Evolutionary conservation across 2,888 invertebrate genomes (phyloP).

Genomic region (Cephus runcator): DNA sequence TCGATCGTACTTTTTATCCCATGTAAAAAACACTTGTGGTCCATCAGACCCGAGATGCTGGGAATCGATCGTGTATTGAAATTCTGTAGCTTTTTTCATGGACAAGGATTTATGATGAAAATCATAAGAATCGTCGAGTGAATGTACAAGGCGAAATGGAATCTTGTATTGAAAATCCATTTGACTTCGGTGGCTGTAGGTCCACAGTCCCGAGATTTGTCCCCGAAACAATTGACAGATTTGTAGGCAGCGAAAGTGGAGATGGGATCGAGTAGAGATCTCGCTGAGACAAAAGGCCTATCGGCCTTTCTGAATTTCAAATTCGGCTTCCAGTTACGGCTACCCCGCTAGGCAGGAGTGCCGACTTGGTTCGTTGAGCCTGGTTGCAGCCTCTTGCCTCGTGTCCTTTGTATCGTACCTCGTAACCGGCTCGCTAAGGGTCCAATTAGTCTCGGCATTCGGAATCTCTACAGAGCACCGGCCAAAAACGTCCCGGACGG

Average conservation of each 20-base stretch:
- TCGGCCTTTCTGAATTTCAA: conserved; percentile 62
- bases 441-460: conserved; percentile 65
- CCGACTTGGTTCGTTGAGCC: background rate
- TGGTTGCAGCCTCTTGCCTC: background rate
- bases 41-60: background rate
- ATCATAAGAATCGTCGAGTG: background rate
- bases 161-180: background rate
- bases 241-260: conserved; percentile 44
- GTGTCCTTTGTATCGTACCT: conserved; percentile 42
- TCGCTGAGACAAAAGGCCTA: conserved; percentile 34
- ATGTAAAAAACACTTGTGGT: background rate
- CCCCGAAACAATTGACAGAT: conserved; percentile 63
- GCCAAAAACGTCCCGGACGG: conserved; percentile 55
- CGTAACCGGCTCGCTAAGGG: conserved; percentile 49
- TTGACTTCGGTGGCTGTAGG: background rate
- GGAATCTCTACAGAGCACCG: conserved; percentile 51
- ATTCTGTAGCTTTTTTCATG: background rate
- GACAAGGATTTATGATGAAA: background rate
- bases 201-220: conserved; percentile 53
- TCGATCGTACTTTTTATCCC: background rate
- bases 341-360: background rate
- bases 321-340: conserved; percentile 38
- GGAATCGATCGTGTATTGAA: background rate
- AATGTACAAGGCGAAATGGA: background rate
- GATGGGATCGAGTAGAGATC: background rate